Evolutionary conservation across 2,888 invertebrate genomes (phyloP).

Genomic region (Polietes domitor): DNA sequence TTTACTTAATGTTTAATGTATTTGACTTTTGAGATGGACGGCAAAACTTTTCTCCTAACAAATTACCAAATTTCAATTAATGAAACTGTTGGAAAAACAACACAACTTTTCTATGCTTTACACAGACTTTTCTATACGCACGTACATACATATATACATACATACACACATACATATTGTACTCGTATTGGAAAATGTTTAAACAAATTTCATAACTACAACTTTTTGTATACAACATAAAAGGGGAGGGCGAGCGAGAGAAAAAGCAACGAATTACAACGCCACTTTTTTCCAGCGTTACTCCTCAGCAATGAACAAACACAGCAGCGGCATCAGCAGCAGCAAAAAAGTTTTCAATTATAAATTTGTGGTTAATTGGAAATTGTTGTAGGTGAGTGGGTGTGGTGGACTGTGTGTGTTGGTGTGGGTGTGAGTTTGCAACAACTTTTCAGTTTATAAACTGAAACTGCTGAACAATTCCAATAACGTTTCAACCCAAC

Average conservation of each 20-base stretch:
- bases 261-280: conserved; percentile 6
- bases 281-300: neutral
- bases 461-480: neutral
- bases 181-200: neutral
- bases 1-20: conserved; percentile 9
- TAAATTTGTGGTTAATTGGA: conserved; percentile 49
- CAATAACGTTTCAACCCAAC: neutral
- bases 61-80: conserved; percentile 33
- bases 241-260: neutral
- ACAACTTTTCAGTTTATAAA: conserved; percentile 33
- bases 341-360: conserved; percentile 45
- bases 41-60: conserved; percentile 15
- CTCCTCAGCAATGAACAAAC: neutral
- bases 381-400: conserved; percentile 16
- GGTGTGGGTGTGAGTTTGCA: neutral
- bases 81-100: conserved; percentile 17
- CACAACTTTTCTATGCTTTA: neutral
- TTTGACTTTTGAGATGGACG: conserved; percentile 27
- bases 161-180: neutral
- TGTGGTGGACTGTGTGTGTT: neutral
- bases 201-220: conserved; percentile 21
- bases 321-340: neutral
- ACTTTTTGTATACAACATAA: neutral
- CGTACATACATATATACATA: neutral
- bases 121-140: neutral